These are phyloP conservation scores for Sphaerophoria taeniata DNA, from an alignment of 2,888 invertebrate genomes.

Conservation along the genomic window DNA sequence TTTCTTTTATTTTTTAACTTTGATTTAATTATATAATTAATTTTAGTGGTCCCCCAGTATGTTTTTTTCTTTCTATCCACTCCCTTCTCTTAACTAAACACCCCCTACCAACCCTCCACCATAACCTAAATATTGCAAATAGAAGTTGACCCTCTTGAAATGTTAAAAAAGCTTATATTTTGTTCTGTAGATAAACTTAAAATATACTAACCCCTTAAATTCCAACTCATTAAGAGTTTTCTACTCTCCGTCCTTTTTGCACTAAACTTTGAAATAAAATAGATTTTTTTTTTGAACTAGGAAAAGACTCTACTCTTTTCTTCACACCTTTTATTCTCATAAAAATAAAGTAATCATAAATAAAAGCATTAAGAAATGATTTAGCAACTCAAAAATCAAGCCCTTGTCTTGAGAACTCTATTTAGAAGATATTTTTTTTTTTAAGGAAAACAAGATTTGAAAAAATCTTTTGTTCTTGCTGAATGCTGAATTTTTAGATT, in stretches of 20 bases:
- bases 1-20: constrained; percentile 11
- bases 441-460: constrained; percentile 6
- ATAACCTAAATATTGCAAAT: constrained; percentile 39
- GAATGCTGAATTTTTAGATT: constrained; percentile 67
- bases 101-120: background rate
- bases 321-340: constrained; percentile 36
- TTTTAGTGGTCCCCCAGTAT: constrained; percentile 64
- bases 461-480: constrained; percentile 60
- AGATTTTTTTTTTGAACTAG: constrained; percentile 20
- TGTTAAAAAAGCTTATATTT: constrained; percentile 62
- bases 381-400: constrained; percentile 34
- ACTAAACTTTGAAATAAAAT: constrained; percentile 43
- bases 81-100: background rate
- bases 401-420: constrained; percentile 40
- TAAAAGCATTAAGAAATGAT: constrained; percentile 3
- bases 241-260: constrained; percentile 56
- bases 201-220: constrained; percentile 9
- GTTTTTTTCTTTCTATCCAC: constrained; percentile 26
- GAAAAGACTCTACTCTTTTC: constrained; percentile 45
- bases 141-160: constrained; percentile 65
- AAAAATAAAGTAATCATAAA: background rate
- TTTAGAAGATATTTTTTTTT: background rate
- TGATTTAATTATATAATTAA: constrained; percentile 6
- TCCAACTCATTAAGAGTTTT: constrained; percentile 63
- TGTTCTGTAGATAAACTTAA: constrained; percentile 57